Conservation (phyloP, 2,888 invertebrate genomes). For the Agrochola lychnidis region DNA sequence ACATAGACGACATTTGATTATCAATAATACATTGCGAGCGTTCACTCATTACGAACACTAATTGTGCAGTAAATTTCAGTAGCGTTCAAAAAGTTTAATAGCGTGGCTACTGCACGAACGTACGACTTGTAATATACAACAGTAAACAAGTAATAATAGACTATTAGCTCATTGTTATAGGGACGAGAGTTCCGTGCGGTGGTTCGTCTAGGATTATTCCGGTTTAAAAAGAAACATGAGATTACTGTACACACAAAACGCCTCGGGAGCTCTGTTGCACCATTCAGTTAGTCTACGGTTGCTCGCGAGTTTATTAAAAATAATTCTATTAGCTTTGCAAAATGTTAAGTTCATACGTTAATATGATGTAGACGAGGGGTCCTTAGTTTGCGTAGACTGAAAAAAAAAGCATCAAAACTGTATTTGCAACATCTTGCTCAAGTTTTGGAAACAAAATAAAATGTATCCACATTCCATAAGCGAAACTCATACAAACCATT, state of each 20-base stretch:
- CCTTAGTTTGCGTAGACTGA: not conserved
- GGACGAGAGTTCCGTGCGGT: conserved; percentile 31
- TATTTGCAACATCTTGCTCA: not conserved
- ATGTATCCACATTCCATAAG: conserved; percentile 11
- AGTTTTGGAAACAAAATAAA: conserved; percentile 6
- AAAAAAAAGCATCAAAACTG: conserved; percentile 8
- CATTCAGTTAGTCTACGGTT: conserved; percentile 46
- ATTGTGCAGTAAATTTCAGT: conserved; percentile 65
- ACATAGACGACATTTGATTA: conserved; percentile 51
- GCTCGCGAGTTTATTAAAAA: conserved; percentile 31
- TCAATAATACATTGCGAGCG: conserved; percentile 48
- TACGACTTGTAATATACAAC: conserved; percentile 40
- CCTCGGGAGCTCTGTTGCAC: conserved; percentile 48
- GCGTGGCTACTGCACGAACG: conserved; percentile 58
- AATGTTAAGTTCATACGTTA: conserved; percentile 16
- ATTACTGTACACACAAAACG: conserved; percentile 54
- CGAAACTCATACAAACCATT: conserved; percentile 16
- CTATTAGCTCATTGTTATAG: conserved; percentile 42
- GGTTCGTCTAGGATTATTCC: conserved; percentile 48
- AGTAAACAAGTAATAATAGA: conserved; percentile 41
- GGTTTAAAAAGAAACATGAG: conserved; percentile 55
- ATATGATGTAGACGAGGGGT: not conserved
- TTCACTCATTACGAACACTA: conserved; percentile 53
- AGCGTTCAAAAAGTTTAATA: conserved; percentile 61
- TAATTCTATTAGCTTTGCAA: conserved; percentile 19